A percentile compares a stretch with the other conserved stretches of the same genome.
These are phyloP conservation scores for Oreochromis niloticus DNA, from an alignment of 2,113 vertebrate genomes.

Conservation along the genomic window DNA sequence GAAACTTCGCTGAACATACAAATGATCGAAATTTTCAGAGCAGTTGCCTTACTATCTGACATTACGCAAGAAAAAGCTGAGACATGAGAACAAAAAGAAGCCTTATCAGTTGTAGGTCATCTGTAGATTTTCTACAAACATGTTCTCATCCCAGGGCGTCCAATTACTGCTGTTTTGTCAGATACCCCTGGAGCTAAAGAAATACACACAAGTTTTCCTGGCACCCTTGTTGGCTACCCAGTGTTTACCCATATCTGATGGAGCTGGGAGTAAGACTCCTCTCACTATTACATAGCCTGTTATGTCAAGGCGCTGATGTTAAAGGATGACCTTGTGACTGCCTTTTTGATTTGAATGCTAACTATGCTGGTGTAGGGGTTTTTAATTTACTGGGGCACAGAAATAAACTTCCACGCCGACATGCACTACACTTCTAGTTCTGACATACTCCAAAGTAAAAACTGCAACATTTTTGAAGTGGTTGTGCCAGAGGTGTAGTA, in stretches of 20 bases:
- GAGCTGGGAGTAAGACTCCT: not conserved
- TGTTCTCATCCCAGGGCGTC: not conserved
- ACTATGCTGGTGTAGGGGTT: not conserved
- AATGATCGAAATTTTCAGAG: not conserved
- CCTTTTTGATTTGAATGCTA: not conserved
- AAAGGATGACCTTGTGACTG: not conserved
- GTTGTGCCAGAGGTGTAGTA: not conserved
- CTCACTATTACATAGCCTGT: not conserved
- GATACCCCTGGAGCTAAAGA: not conserved
- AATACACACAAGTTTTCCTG: not conserved
- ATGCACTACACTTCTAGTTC: not conserved
- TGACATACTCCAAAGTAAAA: not conserved
- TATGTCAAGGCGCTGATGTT: not conserved
- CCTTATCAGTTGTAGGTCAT: not conserved
- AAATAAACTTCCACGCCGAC: conserved; percentile 6
- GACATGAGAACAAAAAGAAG: not conserved
- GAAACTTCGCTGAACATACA: not conserved
- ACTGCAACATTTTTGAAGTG: conserved; percentile 17
- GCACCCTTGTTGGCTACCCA: not conserved
- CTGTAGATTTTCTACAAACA: not conserved
- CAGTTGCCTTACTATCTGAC: not conserved
- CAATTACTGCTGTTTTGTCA: not conserved
- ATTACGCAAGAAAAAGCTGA: not conserved
- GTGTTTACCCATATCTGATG: not conserved
- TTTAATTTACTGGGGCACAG: not conserved